A percentile compares a stretch with the other conserved stretches of the same genome.
Evolutionary conservation across 2,113 vertebrate species (phyloP).

Genomic region (Drymodes brunneopygia): DNA sequence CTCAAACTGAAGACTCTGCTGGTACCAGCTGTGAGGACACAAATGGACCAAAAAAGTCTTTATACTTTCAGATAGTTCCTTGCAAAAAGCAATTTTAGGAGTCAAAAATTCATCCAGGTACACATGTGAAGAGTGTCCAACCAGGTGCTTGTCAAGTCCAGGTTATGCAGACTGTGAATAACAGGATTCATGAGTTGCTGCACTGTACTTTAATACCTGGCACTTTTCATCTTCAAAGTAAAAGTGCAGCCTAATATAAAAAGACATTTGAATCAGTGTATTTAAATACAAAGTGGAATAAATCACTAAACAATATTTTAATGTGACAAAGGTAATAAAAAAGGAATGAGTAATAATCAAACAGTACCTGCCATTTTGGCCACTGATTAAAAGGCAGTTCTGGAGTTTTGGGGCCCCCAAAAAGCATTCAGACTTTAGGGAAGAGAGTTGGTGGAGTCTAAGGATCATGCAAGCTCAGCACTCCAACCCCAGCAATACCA

Average conservation of each 20-base stretch:
- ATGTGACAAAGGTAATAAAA: not conserved
- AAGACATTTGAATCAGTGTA: not conserved
- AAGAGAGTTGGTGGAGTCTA: not conserved
- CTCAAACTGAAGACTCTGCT: not conserved
- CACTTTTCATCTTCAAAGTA: not conserved
- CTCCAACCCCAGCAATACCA: not conserved
- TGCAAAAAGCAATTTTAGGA: not conserved
- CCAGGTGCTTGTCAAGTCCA: not conserved
- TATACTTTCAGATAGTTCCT: not conserved
- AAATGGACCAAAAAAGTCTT: not conserved
- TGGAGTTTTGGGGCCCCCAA: too few species aligned
- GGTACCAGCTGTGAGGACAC: not conserved
- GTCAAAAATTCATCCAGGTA: not conserved
- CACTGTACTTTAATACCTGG: not conserved
- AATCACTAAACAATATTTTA: conserved; percentile 16
- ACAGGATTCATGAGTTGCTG: not conserved
- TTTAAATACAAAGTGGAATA: conserved; percentile 12
- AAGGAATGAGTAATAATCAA: not conserved
- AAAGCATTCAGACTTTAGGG: not conserved
- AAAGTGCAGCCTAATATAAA: not conserved
- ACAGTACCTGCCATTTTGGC: not conserved
- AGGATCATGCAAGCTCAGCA: not conserved
- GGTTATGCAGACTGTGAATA: not conserved
- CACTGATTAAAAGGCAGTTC: not conserved
- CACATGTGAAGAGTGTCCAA: not conserved